A percentile compares a stretch with the other conserved stretches of the same genome.
These are phyloP conservation scores for Bruchidius siliquastri DNA, from an alignment of 2,888 invertebrate species.

Conservation along the genomic window DNA sequence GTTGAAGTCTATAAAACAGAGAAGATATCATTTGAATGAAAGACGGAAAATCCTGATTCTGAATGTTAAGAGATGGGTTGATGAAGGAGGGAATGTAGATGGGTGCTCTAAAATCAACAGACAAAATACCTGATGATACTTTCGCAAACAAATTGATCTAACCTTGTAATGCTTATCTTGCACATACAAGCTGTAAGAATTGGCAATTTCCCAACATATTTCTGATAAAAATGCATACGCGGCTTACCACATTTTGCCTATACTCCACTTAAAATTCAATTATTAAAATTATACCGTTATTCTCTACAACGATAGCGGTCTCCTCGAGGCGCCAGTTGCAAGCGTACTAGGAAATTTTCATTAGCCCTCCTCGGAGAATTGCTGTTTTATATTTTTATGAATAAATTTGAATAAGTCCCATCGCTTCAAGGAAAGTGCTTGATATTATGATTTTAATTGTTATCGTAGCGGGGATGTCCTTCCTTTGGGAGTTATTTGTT, in stretches of 20 bases:
- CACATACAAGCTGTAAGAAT: too few species aligned
- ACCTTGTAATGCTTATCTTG: too few species aligned
- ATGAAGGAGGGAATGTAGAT: too few species aligned
- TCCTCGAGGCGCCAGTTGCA: not conserved
- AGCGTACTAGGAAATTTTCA: constrained; percentile 11
- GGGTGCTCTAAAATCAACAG: too few species aligned
- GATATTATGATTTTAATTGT: not conserved
- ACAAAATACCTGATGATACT: too few species aligned
- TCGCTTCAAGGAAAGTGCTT: not conserved
- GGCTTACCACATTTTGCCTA: not conserved
- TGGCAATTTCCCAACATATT: not conserved
- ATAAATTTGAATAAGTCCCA: constrained; percentile 17
- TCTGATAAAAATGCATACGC: not conserved
- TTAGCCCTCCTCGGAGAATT: constrained; percentile 8
- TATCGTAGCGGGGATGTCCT: not conserved
- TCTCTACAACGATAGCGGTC: not conserved
- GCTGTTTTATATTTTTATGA: constrained; percentile 16
- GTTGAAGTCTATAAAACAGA: too few species aligned
- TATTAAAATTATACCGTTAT: not conserved
- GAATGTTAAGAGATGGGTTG: too few species aligned
- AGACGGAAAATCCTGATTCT: too few species aligned
- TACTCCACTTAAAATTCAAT: not conserved
- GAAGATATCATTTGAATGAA: too few species aligned
- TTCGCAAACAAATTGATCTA: too few species aligned
- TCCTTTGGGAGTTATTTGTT: not conserved